Percentiles rank a stretch among this genome's conserved stretches.
Evolutionary conservation across 2,888 invertebrate species (phyloP).

Genomic region (Glyphotaelius pellucidus): DNA sequence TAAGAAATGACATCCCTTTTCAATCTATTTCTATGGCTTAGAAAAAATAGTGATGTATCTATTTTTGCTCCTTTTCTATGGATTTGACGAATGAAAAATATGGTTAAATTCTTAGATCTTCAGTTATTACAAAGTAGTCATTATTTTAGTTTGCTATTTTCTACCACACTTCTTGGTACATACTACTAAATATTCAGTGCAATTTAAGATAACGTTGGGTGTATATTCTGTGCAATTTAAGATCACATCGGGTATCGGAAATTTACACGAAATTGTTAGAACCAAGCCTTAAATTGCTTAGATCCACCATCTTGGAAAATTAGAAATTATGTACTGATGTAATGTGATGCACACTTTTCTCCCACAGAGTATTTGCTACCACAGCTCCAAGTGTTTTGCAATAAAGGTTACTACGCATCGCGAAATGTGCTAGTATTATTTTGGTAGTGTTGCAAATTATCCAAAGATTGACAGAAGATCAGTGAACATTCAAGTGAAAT

Average conservation of each 20-base stretch:
- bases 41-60: not conserved
- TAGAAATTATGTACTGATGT: not conserved
- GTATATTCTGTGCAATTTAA: not conserved
- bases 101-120: not conserved
- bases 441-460: not conserved
- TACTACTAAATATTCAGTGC: not conserved
- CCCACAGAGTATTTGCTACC: not conserved
- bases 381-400: not conserved
- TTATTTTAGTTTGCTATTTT: not conserved
- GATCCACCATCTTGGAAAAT: not conserved
- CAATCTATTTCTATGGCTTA: not conserved
- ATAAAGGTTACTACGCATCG: not conserved
- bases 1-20: no score
- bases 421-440: not conserved
- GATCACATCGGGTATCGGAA: not conserved
- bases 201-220: not conserved
- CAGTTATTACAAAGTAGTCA: not conserved
- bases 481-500: conserved; percentile 2
- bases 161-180: not conserved
- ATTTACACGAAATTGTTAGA: not conserved
- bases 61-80: not conserved
- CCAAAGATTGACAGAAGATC: not conserved
- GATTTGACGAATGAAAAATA: not conserved
- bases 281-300: not conserved
- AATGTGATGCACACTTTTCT: not conserved